Conservation (phyloP, 2,797 vertebrate genomes). For the Sandelia bainsii region DNA sequence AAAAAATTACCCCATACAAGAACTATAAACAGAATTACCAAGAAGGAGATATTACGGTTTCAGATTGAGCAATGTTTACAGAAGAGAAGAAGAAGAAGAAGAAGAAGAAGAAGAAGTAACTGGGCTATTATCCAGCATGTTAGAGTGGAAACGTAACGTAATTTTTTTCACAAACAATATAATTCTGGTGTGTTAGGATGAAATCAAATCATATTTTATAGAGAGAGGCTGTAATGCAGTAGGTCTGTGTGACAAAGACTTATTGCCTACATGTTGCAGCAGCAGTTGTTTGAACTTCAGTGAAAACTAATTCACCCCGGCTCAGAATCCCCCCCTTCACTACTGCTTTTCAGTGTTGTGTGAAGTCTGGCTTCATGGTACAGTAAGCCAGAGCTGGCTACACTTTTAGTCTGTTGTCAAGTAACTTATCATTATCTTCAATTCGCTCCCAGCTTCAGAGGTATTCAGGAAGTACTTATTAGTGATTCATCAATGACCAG, state of each 20-base stretch:
- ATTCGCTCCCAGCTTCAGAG: background rate
- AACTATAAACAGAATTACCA: slow-evolving; percentile 52
- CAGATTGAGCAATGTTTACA: slow-evolving; percentile 65
- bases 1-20: slow-evolving; percentile 56
- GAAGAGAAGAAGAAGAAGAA: slow-evolving; percentile 25
- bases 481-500: slow-evolving; percentile 16
- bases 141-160: slow-evolving; percentile 27
- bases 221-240: slow-evolving; percentile 30
- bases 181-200: slow-evolving; percentile 25
- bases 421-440: slow-evolving; percentile 7
- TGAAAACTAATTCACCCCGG: slow-evolving; percentile 61
- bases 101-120: no score
- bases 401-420: background rate
- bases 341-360: slow-evolving; percentile 35
- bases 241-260: slow-evolving; percentile 35
- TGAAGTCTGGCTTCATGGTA: slow-evolving; percentile 46
- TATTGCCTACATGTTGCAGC: slow-evolving; percentile 78
- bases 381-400: slow-evolving; percentile 32
- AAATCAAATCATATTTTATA: slow-evolving; percentile 25
- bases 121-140: slow-evolving; percentile 28
- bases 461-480: slow-evolving; percentile 23
- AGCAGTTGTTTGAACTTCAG: slow-evolving; percentile 71
- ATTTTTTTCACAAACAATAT: slow-evolving; percentile 14
- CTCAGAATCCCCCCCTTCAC: slow-evolving; percentile 44
- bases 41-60: slow-evolving; percentile 40